Evolutionary conservation across 2,113 vertebrate species (phyloP), one percentile per base, ranked within the genome.

Genomic region (Jacana jacana): DNA sequence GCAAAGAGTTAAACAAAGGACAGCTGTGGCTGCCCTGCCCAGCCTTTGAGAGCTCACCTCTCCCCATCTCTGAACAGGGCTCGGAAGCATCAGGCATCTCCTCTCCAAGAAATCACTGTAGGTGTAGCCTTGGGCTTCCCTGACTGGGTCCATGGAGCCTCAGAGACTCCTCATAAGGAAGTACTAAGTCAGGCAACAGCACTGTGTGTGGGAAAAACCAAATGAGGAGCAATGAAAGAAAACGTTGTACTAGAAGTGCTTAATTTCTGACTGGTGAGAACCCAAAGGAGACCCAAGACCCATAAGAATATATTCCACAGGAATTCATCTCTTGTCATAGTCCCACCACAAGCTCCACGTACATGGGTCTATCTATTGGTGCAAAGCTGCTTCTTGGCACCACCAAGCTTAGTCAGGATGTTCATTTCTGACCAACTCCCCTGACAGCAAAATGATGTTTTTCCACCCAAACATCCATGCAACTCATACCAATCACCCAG

Each of bases 1-100:
- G 89, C 71, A 89, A 84, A 80, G 52, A 88, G 92, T 83, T 87
- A 96, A 92, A 94, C 86, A 97, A 93, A 96, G 30, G 48, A 69
- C 40, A 69, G 30, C 30, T 55, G 72, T 33, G 40, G 66, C 44
- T 60, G 70, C 60, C 60, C 81, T 86, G n/a, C 71, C 9, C 35
- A 51, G 72, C n/a, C 73, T 93, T 70, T 86, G 77, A 78, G 42
- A 30, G 27, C 80, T 97, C 88, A 96, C 89, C 91, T 92, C 95
- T 77, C 92, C 37, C 84, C 65, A 49, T 82, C 93, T 64, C 82
- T 82, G 75, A 64, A 66, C 39, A 44, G 54, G 83, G 35, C 39
- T 54, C 37, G 37, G 60, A 88, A 49, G 19, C 4, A 3, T 40
- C 76, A 72, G 42, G 37, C 42, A 81, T 51, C 39, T 61, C 5